Percentiles rank a stretch among this genome's conserved stretches.
These are phyloP conservation scores for Geotrupes spiniger DNA, from an alignment of 2,888 invertebrate species.

Conservation along the genomic window DNA sequence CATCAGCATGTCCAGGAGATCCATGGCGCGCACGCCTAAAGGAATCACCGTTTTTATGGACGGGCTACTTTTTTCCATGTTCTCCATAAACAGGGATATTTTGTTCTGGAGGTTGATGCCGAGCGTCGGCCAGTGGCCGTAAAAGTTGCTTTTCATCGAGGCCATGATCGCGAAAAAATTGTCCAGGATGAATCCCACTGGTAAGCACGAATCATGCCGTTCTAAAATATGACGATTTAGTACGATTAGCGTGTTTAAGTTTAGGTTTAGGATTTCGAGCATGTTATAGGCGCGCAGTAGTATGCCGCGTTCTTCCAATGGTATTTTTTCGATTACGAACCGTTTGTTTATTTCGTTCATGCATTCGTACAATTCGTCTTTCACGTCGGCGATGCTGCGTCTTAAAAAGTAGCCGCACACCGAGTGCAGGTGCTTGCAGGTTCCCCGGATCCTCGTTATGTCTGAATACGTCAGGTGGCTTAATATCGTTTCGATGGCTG, in stretches of 20 bases:
- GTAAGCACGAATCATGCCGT: slow-evolving; percentile 11
- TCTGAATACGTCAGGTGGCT: slow-evolving; percentile 14
- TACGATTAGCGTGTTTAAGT: slow-evolving; percentile 16
- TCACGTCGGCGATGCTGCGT: slow-evolving; percentile 7
- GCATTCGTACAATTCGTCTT: slow-evolving; percentile 15
- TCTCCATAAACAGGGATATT: slow-evolving; percentile 16
- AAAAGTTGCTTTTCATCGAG: slow-evolving; percentile 16
- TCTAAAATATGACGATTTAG: slow-evolving; percentile 21
- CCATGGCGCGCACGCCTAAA: slow-evolving; percentile 16
- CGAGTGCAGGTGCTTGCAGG: slow-evolving; percentile 12
- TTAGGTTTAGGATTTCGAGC: slow-evolving; percentile 19
- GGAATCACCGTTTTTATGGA: slow-evolving; percentile 16
- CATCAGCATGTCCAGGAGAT: slow-evolving; percentile 18
- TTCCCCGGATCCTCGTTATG: slow-evolving; percentile 14
- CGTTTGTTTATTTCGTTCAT: slow-evolving; percentile 15
- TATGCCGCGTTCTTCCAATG: slow-evolving; percentile 14
- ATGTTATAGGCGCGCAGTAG: slow-evolving; percentile 18
- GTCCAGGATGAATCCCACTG: slow-evolving; percentile 15
- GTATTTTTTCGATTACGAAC: slow-evolving; percentile 12
- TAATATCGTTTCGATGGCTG: slow-evolving; percentile 14
- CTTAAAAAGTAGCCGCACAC: slow-evolving; percentile 14
- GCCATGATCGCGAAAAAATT: slow-evolving; percentile 9
- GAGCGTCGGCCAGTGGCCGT: slow-evolving; percentile 18
- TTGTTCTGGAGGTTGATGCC: slow-evolving; percentile 19
- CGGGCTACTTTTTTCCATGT: slow-evolving; percentile 18